Conservation (phyloP, 2,797 vertebrate genomes). For the Odontamblyopus rebecca region DNA sequence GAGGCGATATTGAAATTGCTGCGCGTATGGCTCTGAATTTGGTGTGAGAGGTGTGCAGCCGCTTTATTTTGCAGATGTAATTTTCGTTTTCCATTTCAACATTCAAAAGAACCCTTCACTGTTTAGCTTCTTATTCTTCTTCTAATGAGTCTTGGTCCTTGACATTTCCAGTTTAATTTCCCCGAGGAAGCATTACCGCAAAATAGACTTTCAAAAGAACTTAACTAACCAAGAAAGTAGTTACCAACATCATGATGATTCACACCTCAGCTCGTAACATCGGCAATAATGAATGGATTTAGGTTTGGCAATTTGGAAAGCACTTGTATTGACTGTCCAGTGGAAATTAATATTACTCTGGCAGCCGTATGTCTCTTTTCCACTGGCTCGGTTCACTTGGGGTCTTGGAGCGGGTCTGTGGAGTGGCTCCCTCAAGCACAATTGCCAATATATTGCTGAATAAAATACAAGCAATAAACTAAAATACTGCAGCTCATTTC, state of each 20-base stretch:
- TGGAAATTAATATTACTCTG: no score
- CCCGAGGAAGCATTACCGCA: neutral
- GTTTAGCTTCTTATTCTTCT: neutral
- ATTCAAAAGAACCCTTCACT: neutral
- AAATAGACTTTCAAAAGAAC: conserved; percentile 1
- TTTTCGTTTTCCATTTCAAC: neutral
- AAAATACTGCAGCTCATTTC: no score
- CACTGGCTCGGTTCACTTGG: no score
- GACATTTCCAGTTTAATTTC: conserved; percentile 9
- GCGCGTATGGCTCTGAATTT: neutral
- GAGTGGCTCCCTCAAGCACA: no score
- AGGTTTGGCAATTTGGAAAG: neutral
- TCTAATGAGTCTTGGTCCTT: neutral
- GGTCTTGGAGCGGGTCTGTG: no score
- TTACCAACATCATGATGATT: neutral
- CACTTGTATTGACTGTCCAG: no score
- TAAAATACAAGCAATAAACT: no score
- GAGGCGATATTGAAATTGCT: neutral
- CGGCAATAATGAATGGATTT: neutral
- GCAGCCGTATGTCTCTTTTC: no score
- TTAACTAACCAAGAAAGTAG: conserved; percentile 1
- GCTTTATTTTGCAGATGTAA: neutral
- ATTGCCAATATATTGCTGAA: no score
- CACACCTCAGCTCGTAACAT: neutral
- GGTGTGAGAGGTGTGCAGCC: neutral